phyloP scores from a whole-genome alignment of 2,113 vertebrate species.

The Anoplopoma fimbria region DNA sequence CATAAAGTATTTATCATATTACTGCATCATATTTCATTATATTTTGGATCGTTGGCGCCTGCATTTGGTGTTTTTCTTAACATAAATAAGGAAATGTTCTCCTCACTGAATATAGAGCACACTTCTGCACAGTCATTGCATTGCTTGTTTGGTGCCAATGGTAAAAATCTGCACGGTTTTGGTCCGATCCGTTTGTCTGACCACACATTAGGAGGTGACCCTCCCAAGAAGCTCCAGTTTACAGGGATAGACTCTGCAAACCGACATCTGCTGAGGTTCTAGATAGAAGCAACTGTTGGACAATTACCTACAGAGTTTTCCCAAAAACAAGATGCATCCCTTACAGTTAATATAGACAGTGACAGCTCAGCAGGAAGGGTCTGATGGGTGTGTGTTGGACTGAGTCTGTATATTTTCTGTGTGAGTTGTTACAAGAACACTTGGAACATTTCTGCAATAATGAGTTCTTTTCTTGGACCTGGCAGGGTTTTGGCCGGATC shows the following conservation, averaged over 20 bases:
- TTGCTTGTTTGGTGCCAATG: neutral
- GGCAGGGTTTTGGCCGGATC: constrained; percentile 48
- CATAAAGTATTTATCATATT: no score
- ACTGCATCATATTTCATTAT: neutral
- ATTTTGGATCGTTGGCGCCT: neutral
- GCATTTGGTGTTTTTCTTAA: neutral
- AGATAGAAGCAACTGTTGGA: neutral
- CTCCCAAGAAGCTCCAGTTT: neutral
- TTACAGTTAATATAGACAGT: neutral
- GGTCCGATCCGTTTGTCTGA: neutral
- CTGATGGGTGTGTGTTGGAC: neutral
- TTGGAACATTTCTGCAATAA: constrained; percentile 66
- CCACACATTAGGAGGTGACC: neutral
- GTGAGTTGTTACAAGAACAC: constrained; percentile 22
- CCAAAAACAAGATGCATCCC: neutral
- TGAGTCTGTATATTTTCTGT: neutral
- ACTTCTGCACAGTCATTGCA: no score
- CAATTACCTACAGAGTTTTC: no score
- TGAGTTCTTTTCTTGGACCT: constrained; percentile 63
- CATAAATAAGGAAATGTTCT: neutral
- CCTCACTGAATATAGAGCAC: no score
- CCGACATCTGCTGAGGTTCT: neutral
- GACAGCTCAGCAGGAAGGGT: neutral
- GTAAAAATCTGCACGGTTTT: neutral
- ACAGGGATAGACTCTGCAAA: neutral